Evolutionary conservation across 2,113 vertebrate species (phyloP).

Genomic region (Excalfactoria chinensis): DNA sequence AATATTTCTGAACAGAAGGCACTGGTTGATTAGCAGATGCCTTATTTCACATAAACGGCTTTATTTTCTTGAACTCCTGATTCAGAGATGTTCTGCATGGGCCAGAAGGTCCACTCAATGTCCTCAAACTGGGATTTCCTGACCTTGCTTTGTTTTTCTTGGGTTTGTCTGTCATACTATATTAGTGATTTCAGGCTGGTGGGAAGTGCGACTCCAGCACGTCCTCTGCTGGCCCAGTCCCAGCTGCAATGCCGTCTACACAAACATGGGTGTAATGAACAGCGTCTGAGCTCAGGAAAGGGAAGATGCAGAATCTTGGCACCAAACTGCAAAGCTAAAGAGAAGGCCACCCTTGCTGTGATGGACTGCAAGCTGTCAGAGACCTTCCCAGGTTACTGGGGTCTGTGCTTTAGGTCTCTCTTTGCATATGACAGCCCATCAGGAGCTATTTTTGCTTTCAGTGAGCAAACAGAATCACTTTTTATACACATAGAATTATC

Average conservation of each 20-base stretch:
- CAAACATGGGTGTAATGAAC: not conserved
- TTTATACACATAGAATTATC: not conserved
- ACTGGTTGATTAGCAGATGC: not conserved
- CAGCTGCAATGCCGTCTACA: not conserved
- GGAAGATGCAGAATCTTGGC: not conserved
- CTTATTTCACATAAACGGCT: not conserved
- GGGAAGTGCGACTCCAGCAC: not conserved
- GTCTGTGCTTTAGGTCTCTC: not conserved
- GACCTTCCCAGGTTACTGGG: not conserved
- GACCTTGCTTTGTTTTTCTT: no score
- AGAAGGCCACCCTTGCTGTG: not conserved
- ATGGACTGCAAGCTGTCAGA: not conserved
- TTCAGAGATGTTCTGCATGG: not conserved
- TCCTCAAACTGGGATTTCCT: not conserved
- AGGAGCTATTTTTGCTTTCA: not conserved
- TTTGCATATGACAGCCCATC: not conserved
- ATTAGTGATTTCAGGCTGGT: not conserved
- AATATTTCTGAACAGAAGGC: not conserved
- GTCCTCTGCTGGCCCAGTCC: not conserved
- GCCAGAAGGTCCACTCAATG: not conserved
- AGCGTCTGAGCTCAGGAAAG: not conserved
- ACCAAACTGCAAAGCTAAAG: not conserved
- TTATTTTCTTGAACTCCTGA: not conserved
- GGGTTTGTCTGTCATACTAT: not conserved
- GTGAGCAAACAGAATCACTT: not conserved